Base-by-base conservation (phyloP, 2,797 vertebrate genomes). In the Paratrypauchen microcephalus region DNA sequence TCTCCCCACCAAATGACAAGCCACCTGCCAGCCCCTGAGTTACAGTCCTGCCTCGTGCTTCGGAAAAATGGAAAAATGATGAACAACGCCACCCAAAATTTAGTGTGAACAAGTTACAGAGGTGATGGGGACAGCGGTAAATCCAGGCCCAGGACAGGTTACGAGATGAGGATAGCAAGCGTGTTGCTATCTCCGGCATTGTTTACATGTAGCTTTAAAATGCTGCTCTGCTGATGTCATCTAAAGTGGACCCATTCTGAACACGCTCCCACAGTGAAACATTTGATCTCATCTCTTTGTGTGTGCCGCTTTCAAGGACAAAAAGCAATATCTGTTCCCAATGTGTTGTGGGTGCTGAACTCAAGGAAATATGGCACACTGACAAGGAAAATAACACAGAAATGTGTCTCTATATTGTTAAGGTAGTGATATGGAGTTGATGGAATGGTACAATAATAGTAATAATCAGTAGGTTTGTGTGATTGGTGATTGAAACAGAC, bases 1-100 rank as follows among this genome's bases (percentile, higher is more conserved):
- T 72, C 73, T 73, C 72, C 68, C 0, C 7, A 78, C 75, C 72
- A 70, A 80, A 79, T 79, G 87, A 87, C 88, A 82, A 85, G 81
- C 80, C 80, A 74, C 79, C 81, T 16, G 21, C 54, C 71, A 12
- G 65, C 74, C 26, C 50, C 73, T 86, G 87, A 91, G 59, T 86
- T 87, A 91, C 75, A 61, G 69, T 70, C 30, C 4, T 32, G 60
- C 18, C 68, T 36, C 6, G 56, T 45, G 26, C 75, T 82, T 66
- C 76, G 86, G 84, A 90, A 88, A 89, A 89, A 91, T 89, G 76
- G 84, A 86, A 88, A 89, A 87, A 89, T 90, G 87, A 92, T 91
- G 86, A 91, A 90, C 84, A 89, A 77, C 83, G 6, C 77, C 62
- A 73, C 66, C 68, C 62, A 76, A 72, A 73, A 83, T 41, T 77